These are phyloP conservation scores for Ypsolopha scabrella DNA, from an alignment of 2,888 invertebrate species.

Conservation along the genomic window DNA sequence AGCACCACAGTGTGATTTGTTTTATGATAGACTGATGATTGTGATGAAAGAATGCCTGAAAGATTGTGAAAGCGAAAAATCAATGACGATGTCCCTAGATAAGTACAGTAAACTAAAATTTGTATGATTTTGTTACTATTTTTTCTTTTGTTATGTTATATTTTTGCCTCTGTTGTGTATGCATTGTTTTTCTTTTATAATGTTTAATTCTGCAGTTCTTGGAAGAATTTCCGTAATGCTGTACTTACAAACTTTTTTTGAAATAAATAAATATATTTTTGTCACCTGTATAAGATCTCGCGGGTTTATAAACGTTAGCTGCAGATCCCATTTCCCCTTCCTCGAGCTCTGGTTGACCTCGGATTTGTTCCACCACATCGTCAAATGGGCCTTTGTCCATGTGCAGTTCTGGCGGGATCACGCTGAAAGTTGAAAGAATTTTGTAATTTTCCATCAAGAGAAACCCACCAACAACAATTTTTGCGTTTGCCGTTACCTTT, in stretches of 20 bases:
- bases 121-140: too few relatives aligned
- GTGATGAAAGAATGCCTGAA: too few relatives aligned
- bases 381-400: conserved; percentile 57
- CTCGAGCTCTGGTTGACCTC: conserved; percentile 59
- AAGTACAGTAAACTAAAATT: too few relatives aligned
- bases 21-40: too few relatives aligned
- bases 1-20: too few relatives aligned
- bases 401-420: conserved; percentile 29
- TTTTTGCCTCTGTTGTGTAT: too few relatives aligned
- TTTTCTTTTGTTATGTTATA: too few relatives aligned
- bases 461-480: not conserved
- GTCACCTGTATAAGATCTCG: conserved; percentile 35
- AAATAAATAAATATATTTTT: conserved; percentile 10
- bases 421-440: not conserved
- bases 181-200: too few relatives aligned
- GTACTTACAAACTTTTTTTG: not conserved
- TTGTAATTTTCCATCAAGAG: not conserved
- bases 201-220: too few relatives aligned
- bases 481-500: not conserved
- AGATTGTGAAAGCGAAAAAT: too few relatives aligned
- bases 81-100: too few relatives aligned
- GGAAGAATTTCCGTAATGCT: not conserved
- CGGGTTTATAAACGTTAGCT: conserved; percentile 43
- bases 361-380: conserved; percentile 54
- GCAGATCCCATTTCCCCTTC: conserved; percentile 57